phyloP scores from a whole-genome alignment of 2,113 vertebrate genomes.

The Micronycteris hirsuta region DNA sequence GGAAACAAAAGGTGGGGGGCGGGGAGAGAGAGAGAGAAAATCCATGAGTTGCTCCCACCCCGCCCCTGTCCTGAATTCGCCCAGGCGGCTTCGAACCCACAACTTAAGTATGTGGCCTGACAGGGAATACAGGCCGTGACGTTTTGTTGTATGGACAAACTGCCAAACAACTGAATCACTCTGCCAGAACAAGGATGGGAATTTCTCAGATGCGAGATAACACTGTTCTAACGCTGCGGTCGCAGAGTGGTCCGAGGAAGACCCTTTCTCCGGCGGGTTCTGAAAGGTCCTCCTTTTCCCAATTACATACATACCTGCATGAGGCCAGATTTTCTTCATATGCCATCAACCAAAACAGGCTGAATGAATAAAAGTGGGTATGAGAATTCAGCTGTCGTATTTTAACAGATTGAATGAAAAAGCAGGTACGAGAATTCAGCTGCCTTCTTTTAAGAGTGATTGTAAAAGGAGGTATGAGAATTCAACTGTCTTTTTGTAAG shows the following conservation, averaged over 20 bases:
- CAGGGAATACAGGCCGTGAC: background rate
- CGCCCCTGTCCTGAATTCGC: too few relatives aligned
- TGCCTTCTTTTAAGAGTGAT: background rate
- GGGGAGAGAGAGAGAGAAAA: too few relatives aligned
- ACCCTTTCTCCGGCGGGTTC: background rate
- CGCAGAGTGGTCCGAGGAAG: background rate
- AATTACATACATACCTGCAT: too few relatives aligned
- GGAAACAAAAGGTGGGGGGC: too few relatives aligned
- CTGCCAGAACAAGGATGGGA: background rate
- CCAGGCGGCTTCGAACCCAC: too few relatives aligned
- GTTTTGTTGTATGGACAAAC: too few relatives aligned
- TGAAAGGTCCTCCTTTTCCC: background rate
- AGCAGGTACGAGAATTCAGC: background rate
- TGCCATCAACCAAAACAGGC: background rate
- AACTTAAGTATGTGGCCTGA: too few relatives aligned
- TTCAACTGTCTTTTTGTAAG: background rate
- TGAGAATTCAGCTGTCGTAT: background rate
- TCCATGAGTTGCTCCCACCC: too few relatives aligned
- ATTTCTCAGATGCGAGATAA: background rate
- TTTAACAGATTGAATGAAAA: background rate
- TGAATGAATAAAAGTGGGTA: background rate
- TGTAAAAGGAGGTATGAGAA: background rate
- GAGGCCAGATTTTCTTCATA: background rate
- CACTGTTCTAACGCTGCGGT: background rate
- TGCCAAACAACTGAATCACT: background rate